Conservation (phyloP, 2,113 vertebrate species). For the Tychaedon coryphoeus region DNA sequence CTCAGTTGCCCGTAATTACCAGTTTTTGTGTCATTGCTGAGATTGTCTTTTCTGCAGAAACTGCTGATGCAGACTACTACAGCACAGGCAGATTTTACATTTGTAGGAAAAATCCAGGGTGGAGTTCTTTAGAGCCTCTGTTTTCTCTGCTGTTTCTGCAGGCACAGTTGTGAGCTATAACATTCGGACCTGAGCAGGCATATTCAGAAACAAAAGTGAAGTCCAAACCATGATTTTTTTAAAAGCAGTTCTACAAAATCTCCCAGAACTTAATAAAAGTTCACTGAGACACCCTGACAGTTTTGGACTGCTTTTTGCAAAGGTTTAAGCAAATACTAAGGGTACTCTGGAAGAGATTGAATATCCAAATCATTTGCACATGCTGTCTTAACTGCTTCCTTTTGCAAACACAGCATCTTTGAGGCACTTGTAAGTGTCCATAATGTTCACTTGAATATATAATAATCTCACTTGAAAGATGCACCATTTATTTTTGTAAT, state of each 20-base stretch:
- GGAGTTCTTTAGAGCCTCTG: background rate
- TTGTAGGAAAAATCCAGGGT: background rate
- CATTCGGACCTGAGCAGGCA: background rate
- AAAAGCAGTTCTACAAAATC: background rate
- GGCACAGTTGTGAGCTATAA: background rate
- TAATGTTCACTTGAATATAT: background rate
- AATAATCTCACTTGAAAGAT: background rate
- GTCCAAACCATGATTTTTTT: background rate
- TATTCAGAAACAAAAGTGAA: background rate
- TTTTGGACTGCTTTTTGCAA: background rate
- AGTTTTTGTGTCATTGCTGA: background rate
- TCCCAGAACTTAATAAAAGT: background rate
- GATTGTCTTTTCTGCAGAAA: background rate
- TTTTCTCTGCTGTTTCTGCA: background rate
- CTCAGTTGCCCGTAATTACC: slow-evolving; percentile 31
- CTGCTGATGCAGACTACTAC: background rate
- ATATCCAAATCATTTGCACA: background rate
- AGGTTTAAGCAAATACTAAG: background rate
- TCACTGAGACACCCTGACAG: background rate
- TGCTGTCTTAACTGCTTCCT: background rate
- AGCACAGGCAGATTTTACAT: background rate
- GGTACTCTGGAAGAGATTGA: background rate
- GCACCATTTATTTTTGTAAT: background rate
- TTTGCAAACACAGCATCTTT: background rate
- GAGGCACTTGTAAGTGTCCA: background rate